Evolutionary conservation across 2,888 invertebrate genomes (phyloP).

Genomic region (Agapostemon virescens): DNA sequence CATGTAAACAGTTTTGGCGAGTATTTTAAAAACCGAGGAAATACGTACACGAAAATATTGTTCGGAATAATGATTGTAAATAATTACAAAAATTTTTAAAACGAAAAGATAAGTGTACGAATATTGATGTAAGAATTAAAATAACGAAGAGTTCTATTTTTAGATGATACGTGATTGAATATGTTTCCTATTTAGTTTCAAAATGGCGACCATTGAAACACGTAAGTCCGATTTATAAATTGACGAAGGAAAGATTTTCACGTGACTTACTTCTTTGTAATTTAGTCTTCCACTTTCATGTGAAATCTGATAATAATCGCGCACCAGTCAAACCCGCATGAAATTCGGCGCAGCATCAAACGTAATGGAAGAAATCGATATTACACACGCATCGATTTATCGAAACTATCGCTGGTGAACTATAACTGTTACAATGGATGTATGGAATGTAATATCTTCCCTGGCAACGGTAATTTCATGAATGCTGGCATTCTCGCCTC

Average conservation of each 20-base stretch:
- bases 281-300: neutral
- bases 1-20: too few relatives aligned
- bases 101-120: too few relatives aligned
- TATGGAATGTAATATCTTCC: constrained; percentile 41
- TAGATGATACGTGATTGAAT: neutral
- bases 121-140: neutral
- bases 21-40: too few relatives aligned
- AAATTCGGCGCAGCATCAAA: neutral
- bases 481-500: constrained; percentile 40
- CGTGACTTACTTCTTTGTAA: neutral
- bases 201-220: too few relatives aligned
- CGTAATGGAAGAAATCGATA: neutral
- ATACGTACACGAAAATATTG: too few relatives aligned
- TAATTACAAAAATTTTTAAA: too few relatives aligned
- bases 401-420: neutral
- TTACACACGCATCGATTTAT: neutral
- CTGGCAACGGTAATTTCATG: constrained; percentile 47
- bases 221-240: neutral
- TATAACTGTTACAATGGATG: constrained; percentile 9
- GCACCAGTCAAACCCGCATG: neutral
- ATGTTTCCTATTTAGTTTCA: too few relatives aligned
- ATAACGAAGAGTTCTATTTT: neutral
- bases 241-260: neutral
- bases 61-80: too few relatives aligned
- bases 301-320: neutral